These are phyloP conservation scores for Takifugu bimaculatus DNA, from an alignment of 2,113 vertebrate species.

Conservation along the genomic window DNA sequence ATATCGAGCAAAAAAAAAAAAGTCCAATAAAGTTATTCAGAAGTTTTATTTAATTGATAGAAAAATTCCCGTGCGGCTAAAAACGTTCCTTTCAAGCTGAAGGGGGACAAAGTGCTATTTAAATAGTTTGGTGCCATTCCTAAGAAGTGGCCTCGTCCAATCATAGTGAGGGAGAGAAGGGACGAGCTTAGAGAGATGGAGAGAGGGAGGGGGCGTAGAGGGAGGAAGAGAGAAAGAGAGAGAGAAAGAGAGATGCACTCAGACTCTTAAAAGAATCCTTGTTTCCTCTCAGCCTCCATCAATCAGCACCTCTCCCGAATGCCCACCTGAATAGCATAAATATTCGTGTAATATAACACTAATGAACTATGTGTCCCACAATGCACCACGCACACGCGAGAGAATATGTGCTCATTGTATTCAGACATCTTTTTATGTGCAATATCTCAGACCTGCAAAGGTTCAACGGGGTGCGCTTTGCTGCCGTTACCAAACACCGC, in stretches of 20 bases:
- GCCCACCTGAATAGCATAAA: not conserved
- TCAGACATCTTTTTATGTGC: not conserved
- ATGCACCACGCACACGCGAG: not conserved
- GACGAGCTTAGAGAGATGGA: constrained; percentile 67
- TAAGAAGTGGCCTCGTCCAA: constrained; percentile 79
- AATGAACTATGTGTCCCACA: not conserved
- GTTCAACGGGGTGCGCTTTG: not conserved
- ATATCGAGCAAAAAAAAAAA: not conserved
- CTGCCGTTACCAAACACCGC: constrained; percentile 40
- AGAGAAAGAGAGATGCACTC: constrained; percentile 42
- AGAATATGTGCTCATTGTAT: no score
- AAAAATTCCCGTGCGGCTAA: constrained; percentile 35
- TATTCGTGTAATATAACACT: not conserved
- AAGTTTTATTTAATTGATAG: constrained; percentile 4
- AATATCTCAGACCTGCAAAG: not conserved
- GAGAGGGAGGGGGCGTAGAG: constrained; percentile 50
- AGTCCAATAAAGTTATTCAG: constrained; percentile 3
- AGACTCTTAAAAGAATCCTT: constrained; percentile 53
- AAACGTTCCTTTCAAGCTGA: constrained; percentile 51
- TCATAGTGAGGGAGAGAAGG: constrained; percentile 74
- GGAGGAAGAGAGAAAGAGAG: constrained; percentile 42
- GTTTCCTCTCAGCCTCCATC: constrained; percentile 61
- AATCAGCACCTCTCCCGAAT: constrained; percentile 33
- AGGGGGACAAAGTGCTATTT: constrained; percentile 79
- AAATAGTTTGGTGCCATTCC: constrained; percentile 88